Base-by-base conservation (phyloP, 2,797 vertebrate species). In the Limosa lapponica region DNA sequence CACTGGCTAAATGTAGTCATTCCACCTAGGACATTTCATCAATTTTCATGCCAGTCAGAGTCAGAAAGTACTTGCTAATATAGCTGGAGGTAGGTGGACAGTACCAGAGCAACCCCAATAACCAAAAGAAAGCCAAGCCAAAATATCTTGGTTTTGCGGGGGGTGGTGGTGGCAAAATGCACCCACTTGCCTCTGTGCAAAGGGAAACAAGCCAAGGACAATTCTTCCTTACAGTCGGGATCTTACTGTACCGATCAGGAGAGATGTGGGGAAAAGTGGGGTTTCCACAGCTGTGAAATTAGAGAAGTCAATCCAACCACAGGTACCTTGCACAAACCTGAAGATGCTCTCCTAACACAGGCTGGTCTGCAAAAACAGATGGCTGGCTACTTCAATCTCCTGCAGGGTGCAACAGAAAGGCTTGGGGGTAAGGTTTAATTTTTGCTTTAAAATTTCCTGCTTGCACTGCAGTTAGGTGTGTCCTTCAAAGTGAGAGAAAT, bases 251-350 rank as follows among this genome's bases (percentile, higher is more conserved):
- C n/a, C 6, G 2, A 3, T 13, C 2, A 36, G n/a, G 48, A 79
- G 30, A 16, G 25, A 58, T 1, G 3, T 0, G 0, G 43, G 30
- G 18, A 6, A 36, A 34, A 6, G 44, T 0, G 9, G 2, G 1
- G 11, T 30, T 78, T 73, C 46, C 3, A 1, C 34, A 32, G 52
- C 58, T 48, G 36, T 4, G 8, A 51, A 74, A 64, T 67, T 28
- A 13, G 8, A 48, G 18, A 80, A 44, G 49, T 1, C 14, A 27
- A 8, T 13, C 24, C 9, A 25, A 48, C 15, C 2, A 4, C 23
- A n/a, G n/a, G 24, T 22, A 71, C 36, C 1, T 6, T 23, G 24
- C 55, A 28, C 49, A 54, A 74, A 65, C 32, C 61, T 81, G 44
- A 62, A 64, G 78, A 64, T 4, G 41, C 65, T 13, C 57, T 51